phyloP scores from a whole-genome alignment of 2,797 vertebrate genomes.

The Hyperoplus immaculatus region DNA sequence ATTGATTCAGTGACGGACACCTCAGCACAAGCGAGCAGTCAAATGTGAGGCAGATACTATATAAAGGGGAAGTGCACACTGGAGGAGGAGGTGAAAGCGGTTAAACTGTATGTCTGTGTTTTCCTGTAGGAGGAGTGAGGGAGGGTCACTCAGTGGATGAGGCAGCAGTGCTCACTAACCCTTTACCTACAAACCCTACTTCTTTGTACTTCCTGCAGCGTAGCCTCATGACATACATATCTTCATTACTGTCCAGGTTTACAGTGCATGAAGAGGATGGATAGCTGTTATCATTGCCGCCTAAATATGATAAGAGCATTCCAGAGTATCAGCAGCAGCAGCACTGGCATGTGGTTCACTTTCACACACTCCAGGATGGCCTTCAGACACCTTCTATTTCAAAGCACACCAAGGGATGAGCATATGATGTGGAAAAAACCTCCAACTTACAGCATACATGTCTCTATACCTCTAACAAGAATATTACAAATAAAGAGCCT shows the following conservation, averaged over 20 bases:
- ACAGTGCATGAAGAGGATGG: neutral
- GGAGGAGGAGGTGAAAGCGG: conserved; percentile 45
- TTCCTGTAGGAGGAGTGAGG: conserved; percentile 20
- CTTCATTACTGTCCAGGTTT: neutral
- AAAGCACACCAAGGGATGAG: neutral
- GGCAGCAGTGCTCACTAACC: neutral
- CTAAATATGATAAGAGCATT: conserved; percentile 36
- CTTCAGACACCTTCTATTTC: neutral
- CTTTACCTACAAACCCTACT: neutral
- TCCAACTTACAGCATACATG: neutral
- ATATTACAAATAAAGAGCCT: neutral
- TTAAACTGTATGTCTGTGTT: neutral
- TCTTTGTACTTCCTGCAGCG: neutral
- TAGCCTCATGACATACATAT: no score
- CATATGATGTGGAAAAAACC: conserved; percentile 3
- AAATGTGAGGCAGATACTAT: conserved; percentile 31
- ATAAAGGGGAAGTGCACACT: conserved; percentile 71
- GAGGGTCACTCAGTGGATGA: conserved; percentile 7
- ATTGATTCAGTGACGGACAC: neutral
- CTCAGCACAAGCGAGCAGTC: neutral
- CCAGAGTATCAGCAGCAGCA: conserved; percentile 26
- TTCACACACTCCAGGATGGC: conserved; percentile 3
- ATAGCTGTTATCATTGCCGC: conserved; percentile 19
- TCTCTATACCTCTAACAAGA: neutral
- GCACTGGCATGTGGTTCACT: conserved; percentile 2